Conservation (phyloP, 1,140 invertebrate species). For the Drosophila sp. region DNA sequence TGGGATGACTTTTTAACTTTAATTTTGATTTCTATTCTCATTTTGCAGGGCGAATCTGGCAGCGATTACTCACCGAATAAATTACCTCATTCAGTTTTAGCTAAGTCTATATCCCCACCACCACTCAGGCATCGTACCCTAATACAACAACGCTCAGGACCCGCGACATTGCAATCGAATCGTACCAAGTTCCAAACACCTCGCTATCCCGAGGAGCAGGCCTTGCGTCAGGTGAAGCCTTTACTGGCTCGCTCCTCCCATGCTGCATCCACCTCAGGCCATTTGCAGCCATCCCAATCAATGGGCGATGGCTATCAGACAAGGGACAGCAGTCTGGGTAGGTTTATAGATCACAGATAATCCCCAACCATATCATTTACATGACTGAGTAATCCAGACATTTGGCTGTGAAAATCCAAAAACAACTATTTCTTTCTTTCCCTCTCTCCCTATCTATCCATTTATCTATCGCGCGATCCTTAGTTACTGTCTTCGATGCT, state of each 20-base stretch:
- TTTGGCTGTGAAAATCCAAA: conserved; percentile 50
- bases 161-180: conserved; percentile 77
- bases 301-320: conserved; percentile 65
- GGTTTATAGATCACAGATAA: conserved; percentile 22
- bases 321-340: conserved; percentile 81
- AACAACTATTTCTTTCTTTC: conserved; percentile 9
- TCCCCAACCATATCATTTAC: conserved; percentile 1
- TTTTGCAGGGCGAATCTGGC: conserved; percentile 79
- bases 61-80: conserved; percentile 84
- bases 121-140: conserved; percentile 82
- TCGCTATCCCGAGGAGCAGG: conserved; percentile 81
- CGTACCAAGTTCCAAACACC: conserved; percentile 82
- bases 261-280: conserved; percentile 23
- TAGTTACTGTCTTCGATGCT: conserved; percentile 69
- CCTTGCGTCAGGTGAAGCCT: conserved; percentile 74
- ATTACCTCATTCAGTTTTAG: conserved; percentile 83
- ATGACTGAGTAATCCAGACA: conserved; percentile 51
- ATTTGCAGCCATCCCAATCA: conserved; percentile 23
- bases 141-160: conserved; percentile 81
- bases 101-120: conserved; percentile 83
- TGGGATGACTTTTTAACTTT: neutral
- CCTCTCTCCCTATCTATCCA: conserved; percentile 24
- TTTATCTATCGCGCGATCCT: conserved; percentile 21
- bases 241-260: conserved; percentile 56
- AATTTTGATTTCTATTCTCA: neutral